A percentile compares a stretch with the other conserved stretches of the same genome.
Conservation (phyloP, 35 echinoderm and acorn worm genomes). For the Patiria miniata region DNA sequence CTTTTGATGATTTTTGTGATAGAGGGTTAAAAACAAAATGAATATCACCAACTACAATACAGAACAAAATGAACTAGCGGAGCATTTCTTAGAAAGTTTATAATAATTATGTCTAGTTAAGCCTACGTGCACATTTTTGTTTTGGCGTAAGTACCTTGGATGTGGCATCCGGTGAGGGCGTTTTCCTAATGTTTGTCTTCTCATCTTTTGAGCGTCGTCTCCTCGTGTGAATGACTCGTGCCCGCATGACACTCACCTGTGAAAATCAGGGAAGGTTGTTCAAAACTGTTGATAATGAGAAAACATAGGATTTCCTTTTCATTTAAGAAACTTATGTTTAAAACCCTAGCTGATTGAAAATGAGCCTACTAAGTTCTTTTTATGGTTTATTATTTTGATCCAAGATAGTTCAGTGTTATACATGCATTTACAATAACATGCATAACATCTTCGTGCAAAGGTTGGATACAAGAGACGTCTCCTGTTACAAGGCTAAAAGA, state of each 20-base stretch:
- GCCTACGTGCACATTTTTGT: background rate
- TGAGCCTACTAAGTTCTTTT: background rate
- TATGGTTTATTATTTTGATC: background rate
- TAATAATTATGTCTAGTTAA: background rate
- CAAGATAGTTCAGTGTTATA: no score
- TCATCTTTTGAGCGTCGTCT: background rate
- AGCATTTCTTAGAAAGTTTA: background rate
- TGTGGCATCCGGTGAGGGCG: background rate
- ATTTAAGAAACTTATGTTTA: background rate
- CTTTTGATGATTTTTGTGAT: background rate
- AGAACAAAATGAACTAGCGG: background rate
- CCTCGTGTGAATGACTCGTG: background rate
- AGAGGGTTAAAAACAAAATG: background rate
- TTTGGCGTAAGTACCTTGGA: background rate
- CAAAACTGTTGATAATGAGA: background rate
- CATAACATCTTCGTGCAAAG: background rate
- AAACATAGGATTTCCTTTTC: background rate
- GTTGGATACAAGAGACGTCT: background rate
- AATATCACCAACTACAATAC: background rate
- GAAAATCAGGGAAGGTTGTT: background rate
- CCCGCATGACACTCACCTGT: background rate
- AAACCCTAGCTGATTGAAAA: background rate
- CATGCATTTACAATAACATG: background rate
- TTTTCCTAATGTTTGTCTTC: background rate
- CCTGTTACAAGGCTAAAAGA: no score